Evolutionary conservation across 2,113 vertebrate genomes (phyloP), one percentile per base, ranked within the genome.

Genomic region (Chionodraco myersi): DNA sequence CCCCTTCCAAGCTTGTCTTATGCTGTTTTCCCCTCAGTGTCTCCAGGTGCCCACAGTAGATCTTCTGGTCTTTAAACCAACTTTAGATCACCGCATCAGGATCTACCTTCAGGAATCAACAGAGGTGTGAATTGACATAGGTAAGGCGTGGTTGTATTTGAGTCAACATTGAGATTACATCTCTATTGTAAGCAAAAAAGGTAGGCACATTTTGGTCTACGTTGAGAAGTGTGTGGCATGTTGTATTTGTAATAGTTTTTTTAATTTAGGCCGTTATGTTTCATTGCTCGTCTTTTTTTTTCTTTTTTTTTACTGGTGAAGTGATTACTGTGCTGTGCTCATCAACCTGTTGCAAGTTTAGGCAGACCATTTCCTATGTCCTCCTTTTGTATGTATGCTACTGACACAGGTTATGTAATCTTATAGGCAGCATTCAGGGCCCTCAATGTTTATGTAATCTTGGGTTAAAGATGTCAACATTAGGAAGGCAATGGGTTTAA

Each of bases 371-470:
- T 63, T 54, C 76, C 77, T 74, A 68, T 60, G 70, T 57, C 60
- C 53, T 52, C 56, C 64, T 88, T 80, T 80, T 69, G 54, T 72
- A 13, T 77, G 59, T 52, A 67, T 78, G 77, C 62, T 54, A 69
- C 59, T 45, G 61, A 69, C 72, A 65, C 58, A 4, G 75, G 72
- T 91, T 92, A 90, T 86, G 85, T 89, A 89, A 92, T 88, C 54
- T 88, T 66, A 63, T 66, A 87, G 56, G 66, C 78, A 51, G 82
- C 61, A 58, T 89, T 85, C 71, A 64, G 68, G 56, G 68, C 68
- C 61, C 67, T 74, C 21, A 53, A 85, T 58, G 48, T 86, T 94
- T 93, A 93, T 91, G 93, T 92, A 95, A 94, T 80, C 59, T 54
- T 81, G 80, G 82, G 91, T 92, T 79, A 90, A 89, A 87, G 80